Conservation (phyloP, 1,140 invertebrate genomes). For the Glomeris maerens region DNA sequence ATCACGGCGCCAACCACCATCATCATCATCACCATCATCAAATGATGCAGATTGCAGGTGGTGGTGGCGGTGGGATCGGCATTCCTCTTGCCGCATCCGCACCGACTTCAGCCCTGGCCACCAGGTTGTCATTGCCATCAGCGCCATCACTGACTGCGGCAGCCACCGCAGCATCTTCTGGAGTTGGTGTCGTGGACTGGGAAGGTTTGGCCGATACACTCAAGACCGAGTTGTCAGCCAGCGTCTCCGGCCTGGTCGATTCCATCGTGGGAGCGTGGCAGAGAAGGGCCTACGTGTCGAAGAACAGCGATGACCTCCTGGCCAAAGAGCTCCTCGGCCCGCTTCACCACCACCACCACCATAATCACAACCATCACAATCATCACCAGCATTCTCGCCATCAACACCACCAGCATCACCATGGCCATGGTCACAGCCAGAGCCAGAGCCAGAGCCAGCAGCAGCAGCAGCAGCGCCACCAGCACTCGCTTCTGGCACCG, state of each 20-base stretch:
- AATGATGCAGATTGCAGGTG: not conserved
- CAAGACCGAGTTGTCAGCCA: slow-evolving; percentile 75
- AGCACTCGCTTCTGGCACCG: slow-evolving; percentile 16
- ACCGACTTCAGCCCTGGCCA: slow-evolving; percentile 23
- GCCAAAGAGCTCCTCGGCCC: not conserved
- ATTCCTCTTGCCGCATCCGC: slow-evolving; percentile 26
- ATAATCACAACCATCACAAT: not conserved
- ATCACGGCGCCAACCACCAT: slow-evolving; percentile 36
- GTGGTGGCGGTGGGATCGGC: slow-evolving; percentile 34
- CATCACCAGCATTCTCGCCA: slow-evolving; percentile 38
- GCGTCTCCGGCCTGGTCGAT: slow-evolving; percentile 70
- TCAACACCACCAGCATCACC: slow-evolving; percentile 2
- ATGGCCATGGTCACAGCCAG: slow-evolving; percentile 5
- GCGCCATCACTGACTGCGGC: too few species aligned
- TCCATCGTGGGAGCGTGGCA: slow-evolving; percentile 48
- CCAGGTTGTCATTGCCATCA: slow-evolving; percentile 15
- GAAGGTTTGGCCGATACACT: slow-evolving; percentile 74
- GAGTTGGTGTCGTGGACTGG: slow-evolving; percentile 44
- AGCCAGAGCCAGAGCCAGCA: slow-evolving; percentile 39
- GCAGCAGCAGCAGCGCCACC: not conserved
- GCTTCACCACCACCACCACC: slow-evolving; percentile 14
- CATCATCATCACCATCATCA: not conserved
- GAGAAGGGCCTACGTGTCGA: not conserved
- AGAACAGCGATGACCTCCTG: not conserved
- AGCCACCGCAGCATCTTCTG: slow-evolving; percentile 31